These are phyloP conservation scores for Ornithorhynchus anatinus DNA, from an alignment of 2,113 vertebrate genomes.

Conservation along the genomic window DNA sequence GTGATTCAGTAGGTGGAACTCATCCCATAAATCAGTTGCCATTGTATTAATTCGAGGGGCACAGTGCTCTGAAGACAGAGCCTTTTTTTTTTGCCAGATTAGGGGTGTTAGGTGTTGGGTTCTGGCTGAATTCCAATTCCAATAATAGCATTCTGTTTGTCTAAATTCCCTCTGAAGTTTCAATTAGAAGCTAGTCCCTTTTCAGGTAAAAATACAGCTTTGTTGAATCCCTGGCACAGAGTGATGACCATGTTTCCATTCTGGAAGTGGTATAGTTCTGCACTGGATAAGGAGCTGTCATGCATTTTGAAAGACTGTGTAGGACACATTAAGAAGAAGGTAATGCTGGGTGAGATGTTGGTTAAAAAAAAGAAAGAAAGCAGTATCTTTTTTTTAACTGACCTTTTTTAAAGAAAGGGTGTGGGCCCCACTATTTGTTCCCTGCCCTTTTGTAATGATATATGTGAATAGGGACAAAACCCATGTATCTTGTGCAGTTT, in stretches of 20 bases:
- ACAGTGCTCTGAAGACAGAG: background rate
- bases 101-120: background rate
- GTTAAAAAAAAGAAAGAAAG: background rate
- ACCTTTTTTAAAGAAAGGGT: background rate
- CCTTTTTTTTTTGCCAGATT: background rate
- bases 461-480: background rate
- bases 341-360: background rate
- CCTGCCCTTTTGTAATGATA: background rate
- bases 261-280: background rate
- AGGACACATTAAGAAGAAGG: background rate
- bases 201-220: background rate
- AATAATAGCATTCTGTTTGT: background rate
- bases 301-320: background rate
- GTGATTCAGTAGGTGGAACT: background rate
- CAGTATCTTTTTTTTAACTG: too few relatives aligned
- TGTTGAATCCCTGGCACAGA: background rate
- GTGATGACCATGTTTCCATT: background rate
- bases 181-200: background rate
- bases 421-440: background rate
- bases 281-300: background rate
- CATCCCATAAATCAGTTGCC: background rate
- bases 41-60: background rate
- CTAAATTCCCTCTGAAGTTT: background rate
- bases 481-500: background rate
- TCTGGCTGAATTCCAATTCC: background rate